phyloP scores from a whole-genome alignment of 2,888 invertebrate genomes.

The Caradrina kadenii region DNA sequence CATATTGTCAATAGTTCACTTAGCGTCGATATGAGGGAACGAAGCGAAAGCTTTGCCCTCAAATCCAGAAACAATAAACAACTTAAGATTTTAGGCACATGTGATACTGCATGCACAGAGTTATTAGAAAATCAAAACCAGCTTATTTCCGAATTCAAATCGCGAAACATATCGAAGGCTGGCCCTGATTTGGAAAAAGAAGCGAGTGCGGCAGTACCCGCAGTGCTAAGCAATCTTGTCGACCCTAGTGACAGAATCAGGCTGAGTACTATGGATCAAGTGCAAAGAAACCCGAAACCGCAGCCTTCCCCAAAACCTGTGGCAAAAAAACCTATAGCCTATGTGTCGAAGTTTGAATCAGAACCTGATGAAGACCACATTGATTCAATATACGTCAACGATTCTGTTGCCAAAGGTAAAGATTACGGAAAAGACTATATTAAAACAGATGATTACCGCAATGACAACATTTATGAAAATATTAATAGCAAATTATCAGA shows the following conservation, averaged over 20 bases:
- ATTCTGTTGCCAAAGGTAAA: conserved; percentile 17
- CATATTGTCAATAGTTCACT: conserved; percentile 27
- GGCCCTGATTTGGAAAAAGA: conserved; percentile 48
- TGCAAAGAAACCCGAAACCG: conserved; percentile 55
- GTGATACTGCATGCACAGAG: conserved; percentile 28
- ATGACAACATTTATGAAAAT: conserved; percentile 54
- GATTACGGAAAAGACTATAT: conserved; percentile 1
- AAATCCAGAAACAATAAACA: conserved; percentile 46
- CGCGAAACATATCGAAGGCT: conserved; percentile 40
- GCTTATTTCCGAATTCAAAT: conserved; percentile 54
- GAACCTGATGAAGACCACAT: conserved; percentile 26
- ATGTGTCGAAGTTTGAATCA: conserved; percentile 22
- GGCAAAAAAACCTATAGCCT: conserved; percentile 41
- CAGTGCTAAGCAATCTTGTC: conserved; percentile 4
- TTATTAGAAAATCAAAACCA: conserved; percentile 44
- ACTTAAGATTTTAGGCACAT: conserved; percentile 48
- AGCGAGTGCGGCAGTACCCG: conserved; percentile 1
- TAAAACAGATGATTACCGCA: conserved; percentile 15
- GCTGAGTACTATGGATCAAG: conserved; percentile 43
- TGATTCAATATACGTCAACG: conserved; percentile 53
- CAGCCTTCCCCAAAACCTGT: conserved; percentile 66
- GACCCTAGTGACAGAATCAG: conserved; percentile 38
- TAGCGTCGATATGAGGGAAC: conserved; percentile 49
- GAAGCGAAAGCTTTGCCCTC: conserved; percentile 61
- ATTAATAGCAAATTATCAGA: conserved; percentile 68